These are phyloP conservation scores for Palythoa grandiflora DNA, from an alignment of 92 coral and sea anemone genomes.

Conservation along the genomic window DNA sequence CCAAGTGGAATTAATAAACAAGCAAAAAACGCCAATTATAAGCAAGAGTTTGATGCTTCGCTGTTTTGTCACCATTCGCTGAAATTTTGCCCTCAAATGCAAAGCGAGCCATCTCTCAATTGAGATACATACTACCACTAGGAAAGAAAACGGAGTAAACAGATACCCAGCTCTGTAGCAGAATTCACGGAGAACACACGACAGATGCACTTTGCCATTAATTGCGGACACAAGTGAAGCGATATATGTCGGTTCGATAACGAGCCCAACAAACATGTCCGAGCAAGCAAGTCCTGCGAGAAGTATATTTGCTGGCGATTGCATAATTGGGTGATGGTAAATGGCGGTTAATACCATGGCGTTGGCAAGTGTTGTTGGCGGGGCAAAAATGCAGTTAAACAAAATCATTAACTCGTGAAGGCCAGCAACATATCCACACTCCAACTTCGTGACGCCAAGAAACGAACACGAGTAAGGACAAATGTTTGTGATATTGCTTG, in stretches of 20 bases:
- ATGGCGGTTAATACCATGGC: conserved; percentile 31
- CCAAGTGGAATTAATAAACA: conserved; percentile 38
- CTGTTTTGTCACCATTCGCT: conserved; percentile 22
- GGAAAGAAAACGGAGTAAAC: conserved; percentile 35
- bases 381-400: conserved; percentile 3
- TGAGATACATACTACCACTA: conserved; percentile 32
- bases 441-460: conserved; percentile 34
- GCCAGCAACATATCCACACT: conserved; percentile 20
- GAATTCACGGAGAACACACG: conserved; percentile 36
- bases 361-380: conserved; percentile 25
- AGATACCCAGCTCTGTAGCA: conserved; percentile 33
- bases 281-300: conserved; percentile 31
- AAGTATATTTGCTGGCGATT: conserved; percentile 29
- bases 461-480: conserved; percentile 30
- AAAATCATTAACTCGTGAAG: conserved; percentile 15
- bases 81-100: conserved; percentile 21
- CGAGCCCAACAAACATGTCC: conserved; percentile 18
- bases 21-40: conserved; percentile 14
- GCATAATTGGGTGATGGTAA: conserved; percentile 26
- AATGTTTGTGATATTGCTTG: neutral
- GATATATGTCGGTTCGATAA: conserved; percentile 25
- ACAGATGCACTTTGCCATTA: neutral
- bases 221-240: conserved; percentile 24
- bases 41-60: conserved; percentile 9
- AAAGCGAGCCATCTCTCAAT: conserved; percentile 27